These are phyloP conservation scores for Indicator indicator DNA, from an alignment of 2,113 vertebrate genomes.

Conservation along the genomic window DNA sequence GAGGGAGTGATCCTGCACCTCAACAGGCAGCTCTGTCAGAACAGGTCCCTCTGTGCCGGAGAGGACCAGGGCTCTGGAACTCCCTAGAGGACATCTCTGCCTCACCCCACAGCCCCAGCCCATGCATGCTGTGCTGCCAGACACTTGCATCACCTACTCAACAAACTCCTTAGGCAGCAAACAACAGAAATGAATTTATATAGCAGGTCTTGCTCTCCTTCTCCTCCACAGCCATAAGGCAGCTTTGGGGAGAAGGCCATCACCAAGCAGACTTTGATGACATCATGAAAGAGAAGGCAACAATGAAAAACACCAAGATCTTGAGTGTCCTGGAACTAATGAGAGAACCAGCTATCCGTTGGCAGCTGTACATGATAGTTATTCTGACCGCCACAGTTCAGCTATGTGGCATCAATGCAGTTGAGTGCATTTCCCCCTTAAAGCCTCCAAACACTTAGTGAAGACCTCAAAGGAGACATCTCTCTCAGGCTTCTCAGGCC, in stretches of 20 bases:
- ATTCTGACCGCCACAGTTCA: conserved; percentile 74
- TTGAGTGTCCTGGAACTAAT: conserved; percentile 80
- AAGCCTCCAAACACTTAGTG: neutral
- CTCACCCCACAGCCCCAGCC: neutral
- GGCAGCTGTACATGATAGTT: conserved; percentile 80
- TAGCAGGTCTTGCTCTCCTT: conserved; percentile 29
- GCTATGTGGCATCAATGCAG: conserved; percentile 85
- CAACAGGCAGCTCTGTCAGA: neutral
- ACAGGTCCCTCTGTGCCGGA: neutral
- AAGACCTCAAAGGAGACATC: neutral
- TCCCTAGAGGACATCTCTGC: neutral
- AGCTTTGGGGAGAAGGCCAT: conserved; percentile 81
- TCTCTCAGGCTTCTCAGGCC: neutral
- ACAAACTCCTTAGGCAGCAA: neutral
- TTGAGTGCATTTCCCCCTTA: conserved; percentile 58
- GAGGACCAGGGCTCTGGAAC: neutral
- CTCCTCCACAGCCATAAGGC: conserved; percentile 77
- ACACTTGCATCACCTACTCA: neutral
- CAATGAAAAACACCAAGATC: conserved; percentile 63
- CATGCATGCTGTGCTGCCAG: neutral
- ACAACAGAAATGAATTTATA: neutral
- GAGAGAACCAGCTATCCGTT: conserved; percentile 73
- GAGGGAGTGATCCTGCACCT: neutral
- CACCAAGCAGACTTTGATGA: conserved; percentile 80
- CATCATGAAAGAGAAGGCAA: conserved; percentile 80